Base-by-base conservation (phyloP, 2,797 vertebrate species). In the Geotrypetes seraphini region DNA sequence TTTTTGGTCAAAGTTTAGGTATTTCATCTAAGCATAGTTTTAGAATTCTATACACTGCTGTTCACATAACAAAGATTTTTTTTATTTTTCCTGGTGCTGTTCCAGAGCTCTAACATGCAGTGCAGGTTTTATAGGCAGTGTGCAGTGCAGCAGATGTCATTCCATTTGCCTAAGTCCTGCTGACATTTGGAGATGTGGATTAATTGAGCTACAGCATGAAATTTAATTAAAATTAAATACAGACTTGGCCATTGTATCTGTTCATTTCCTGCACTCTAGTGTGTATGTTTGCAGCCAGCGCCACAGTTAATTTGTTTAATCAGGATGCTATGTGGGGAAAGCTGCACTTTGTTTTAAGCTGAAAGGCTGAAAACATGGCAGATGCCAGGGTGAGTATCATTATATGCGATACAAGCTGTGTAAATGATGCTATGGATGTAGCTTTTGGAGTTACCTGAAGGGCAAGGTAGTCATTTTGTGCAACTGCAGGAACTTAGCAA, bases 161-260 rank as follows among this genome's bases (percentile, higher is more conserved):
- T 90, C 86, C 89, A 89, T 91, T 89, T 93, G 90, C 87, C 85
- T 89, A 86, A 84, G 83, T 91, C 85, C 85, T 89, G 86, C 84
- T 92, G 90, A 91, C 89, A 92, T 93, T 95, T 93, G 86, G 87
- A 90, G 83, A 83, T 79, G 79, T 71, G 74, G 80, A 81, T 85
- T 84, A 87, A 85, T 81, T 83, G 78, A 82, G 81, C 75, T 78
- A 73, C 79, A 79, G 86, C 89, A 87, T 86, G 83, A 88, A 87
- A 90, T 89, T 87, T 83, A 89, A 93, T 92, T 86, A 89, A 84
- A 88, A 85, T 84, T 80, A 88, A 90, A 89, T 79, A 81, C 83
- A 81, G 74, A 77, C 77, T 83, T 73, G 70, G 80, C 81, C 64
- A 78, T 81, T 84, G 78, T 87, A 81, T 71, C 77, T 71, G 64